Conservation (phyloP, 2,113 vertebrate genomes). For the Sigmodon hispidus region DNA sequence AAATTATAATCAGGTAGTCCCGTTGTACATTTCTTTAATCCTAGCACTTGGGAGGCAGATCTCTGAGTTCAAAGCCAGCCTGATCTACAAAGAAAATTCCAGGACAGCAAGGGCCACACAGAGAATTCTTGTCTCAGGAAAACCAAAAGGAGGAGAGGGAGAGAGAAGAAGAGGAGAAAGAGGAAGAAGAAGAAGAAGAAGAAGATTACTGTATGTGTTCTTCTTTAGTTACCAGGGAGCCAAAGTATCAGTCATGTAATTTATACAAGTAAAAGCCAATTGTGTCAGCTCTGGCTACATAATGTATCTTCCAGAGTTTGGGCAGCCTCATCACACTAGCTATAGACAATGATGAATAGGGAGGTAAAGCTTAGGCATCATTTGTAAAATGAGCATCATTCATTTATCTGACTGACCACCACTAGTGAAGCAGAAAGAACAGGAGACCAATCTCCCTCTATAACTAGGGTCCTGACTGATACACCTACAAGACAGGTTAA, state of each 20-base stretch:
- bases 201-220: too few relatives aligned
- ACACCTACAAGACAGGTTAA: neutral
- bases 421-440: neutral
- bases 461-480: neutral
- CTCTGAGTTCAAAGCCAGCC: neutral
- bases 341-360: neutral
- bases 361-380: neutral
- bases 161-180: neutral
- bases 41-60: neutral
- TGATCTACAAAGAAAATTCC: neutral
- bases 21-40: neutral
- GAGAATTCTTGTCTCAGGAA: neutral
- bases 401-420: neutral
- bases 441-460: neutral
- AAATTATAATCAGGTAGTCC: neutral
- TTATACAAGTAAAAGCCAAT: neutral
- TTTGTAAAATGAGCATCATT: slow-evolving; percentile 5
- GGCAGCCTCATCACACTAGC: neutral
- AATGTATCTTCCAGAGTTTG: neutral
- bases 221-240: neutral
- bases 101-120: neutral
- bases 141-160: neutral
- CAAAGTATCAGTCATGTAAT: neutral
- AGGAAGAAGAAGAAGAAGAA: neutral
- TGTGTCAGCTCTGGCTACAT: neutral